A percentile compares a stretch with the other conserved stretches of the same genome.
Conservation (phyloP, 2,888 invertebrate genomes). For the Ametastegia equiseti region DNA sequence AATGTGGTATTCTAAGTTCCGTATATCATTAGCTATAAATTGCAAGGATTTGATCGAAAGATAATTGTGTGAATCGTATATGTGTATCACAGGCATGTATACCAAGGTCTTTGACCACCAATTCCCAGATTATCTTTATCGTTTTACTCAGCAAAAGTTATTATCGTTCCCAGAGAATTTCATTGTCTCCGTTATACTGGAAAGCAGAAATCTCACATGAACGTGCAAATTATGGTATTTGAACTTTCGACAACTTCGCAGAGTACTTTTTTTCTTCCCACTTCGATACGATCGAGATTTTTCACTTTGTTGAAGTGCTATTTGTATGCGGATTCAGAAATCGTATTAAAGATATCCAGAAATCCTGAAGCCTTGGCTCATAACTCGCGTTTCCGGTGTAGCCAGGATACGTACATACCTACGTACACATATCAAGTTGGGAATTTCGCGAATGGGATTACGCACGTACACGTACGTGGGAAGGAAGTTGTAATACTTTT, state of each 20-base stretch:
- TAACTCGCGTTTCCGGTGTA: constrained; percentile 1
- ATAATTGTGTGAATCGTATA: constrained; percentile 7
- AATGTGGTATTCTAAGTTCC: constrained; percentile 14
- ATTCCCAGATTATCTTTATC: constrained; percentile 10
- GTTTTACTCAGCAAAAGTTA: background rate
- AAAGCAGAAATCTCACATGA: background rate
- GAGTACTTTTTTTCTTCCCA: background rate
- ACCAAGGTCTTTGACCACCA: constrained; percentile 31
- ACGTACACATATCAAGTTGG: background rate
- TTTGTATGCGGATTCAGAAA: background rate
- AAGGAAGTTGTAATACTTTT: constrained; percentile 36
- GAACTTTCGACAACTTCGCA: background rate
- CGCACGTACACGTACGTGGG: constrained; percentile 1
- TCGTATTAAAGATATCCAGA: background rate
- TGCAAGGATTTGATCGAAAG: constrained; percentile 15
- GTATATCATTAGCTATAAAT: constrained; percentile 12
- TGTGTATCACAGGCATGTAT: background rate
- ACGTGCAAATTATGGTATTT: background rate
- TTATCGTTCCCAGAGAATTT: background rate
- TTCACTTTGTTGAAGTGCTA: background rate
- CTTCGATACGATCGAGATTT: background rate
- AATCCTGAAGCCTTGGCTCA: constrained; percentile 16
- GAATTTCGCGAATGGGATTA: constrained; percentile 1
- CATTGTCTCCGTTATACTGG: constrained; percentile 3
- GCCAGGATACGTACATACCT: constrained; percentile 3